Percentiles rank a stretch among this genome's conserved stretches.
phyloP scores from a whole-genome alignment of 2,888 invertebrate species.

The Melanostoma scalare region DNA sequence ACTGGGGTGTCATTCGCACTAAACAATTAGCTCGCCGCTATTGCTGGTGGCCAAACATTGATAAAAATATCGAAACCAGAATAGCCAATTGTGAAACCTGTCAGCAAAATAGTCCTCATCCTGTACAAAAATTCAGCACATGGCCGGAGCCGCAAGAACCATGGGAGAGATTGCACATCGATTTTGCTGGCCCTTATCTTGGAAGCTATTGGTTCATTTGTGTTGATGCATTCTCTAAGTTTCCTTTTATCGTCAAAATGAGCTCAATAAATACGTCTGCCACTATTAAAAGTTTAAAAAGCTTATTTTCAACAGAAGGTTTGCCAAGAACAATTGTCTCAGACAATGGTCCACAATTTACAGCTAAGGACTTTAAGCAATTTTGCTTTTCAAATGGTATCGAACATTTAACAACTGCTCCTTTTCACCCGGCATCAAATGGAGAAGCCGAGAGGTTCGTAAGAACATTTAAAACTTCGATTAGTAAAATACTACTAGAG shows the following conservation, averaged over 20 bases:
- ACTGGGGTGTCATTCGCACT: conserved; percentile 37
- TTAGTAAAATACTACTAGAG: conserved; percentile 38
- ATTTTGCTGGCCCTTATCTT: conserved; percentile 79
- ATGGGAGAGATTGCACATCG: conserved; percentile 80
- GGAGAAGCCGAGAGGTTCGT: conserved; percentile 74
- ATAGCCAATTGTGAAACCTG: conserved; percentile 23
- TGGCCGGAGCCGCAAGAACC: conserved; percentile 74
- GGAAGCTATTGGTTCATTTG: conserved; percentile 77
- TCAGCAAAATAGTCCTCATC: conserved; percentile 9
- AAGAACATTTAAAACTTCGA: conserved; percentile 60
- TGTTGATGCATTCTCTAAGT: conserved; percentile 80
- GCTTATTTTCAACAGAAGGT: conserved; percentile 74
- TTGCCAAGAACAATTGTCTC: conserved; percentile 73
- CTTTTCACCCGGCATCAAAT: conserved; percentile 74
- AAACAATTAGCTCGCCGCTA: conserved; percentile 46
- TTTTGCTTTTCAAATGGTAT: conserved; percentile 74
- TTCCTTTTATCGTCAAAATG: conserved; percentile 78
- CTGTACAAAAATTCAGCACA: conserved; percentile 35
- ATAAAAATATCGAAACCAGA: conserved; percentile 21
- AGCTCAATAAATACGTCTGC: conserved; percentile 22
- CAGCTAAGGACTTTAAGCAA: conserved; percentile 52
- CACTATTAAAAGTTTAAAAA: conserved; percentile 42
- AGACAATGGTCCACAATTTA: conserved; percentile 75
- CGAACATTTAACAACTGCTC: conserved; percentile 73
- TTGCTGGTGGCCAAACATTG: conserved; percentile 44